Conservation (phyloP, 2,797 vertebrate genomes). For the Calcarius lapponicus region DNA sequence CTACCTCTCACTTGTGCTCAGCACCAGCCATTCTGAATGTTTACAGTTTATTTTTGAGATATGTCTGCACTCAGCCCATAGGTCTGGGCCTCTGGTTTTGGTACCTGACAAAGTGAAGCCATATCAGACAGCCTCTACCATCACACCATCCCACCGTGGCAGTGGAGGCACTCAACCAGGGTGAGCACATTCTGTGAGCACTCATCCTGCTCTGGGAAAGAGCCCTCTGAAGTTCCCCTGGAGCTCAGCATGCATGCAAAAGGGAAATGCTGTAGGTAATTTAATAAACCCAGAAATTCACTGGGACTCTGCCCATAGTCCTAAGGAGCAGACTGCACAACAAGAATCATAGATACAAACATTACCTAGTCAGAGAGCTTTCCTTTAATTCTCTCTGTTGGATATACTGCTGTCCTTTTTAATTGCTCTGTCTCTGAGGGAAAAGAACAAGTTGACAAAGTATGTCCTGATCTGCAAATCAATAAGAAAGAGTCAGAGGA, state of each 20-base stretch:
- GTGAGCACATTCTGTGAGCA: neutral
- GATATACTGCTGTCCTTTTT: neutral
- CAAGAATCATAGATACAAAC: neutral
- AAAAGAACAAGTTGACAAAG: neutral
- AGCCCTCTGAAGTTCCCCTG: neutral
- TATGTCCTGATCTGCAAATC: neutral
- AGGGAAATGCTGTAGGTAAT: neutral
- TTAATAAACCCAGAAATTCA: neutral
- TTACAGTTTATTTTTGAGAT: neutral
- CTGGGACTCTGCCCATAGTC: neutral
- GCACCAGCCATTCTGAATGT: neutral
- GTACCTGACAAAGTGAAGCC: neutral
- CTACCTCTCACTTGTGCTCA: neutral
- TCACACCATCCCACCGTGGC: neutral
- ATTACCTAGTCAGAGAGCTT: neutral
- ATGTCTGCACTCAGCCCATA: neutral
- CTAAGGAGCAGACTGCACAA: neutral
- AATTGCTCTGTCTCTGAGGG: neutral
- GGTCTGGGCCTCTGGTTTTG: neutral
- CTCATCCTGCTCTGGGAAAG: neutral
- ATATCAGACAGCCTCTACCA: neutral
- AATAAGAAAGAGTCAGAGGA: neutral
- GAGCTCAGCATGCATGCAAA: neutral
- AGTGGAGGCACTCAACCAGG: neutral
- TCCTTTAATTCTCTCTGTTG: neutral